phyloP scores from a whole-genome alignment of 2,797 vertebrate genomes.

The Trachurus trachurus region DNA sequence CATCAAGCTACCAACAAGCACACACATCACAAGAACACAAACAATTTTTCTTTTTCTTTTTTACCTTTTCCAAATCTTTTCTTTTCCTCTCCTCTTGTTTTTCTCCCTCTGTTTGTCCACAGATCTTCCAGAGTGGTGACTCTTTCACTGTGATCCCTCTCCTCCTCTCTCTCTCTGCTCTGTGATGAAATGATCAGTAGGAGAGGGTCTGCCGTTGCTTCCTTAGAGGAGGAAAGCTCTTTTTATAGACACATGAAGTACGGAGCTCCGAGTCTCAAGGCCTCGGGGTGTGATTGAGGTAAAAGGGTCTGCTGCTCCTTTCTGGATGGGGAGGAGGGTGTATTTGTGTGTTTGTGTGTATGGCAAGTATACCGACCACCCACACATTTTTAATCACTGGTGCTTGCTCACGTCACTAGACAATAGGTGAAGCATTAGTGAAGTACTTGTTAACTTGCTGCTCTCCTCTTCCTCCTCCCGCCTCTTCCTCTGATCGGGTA shows the following conservation, averaged over 20 bases:
- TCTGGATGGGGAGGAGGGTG: slow-evolving; percentile 46
- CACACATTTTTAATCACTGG: slow-evolving; percentile 62
- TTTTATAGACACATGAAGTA: slow-evolving; percentile 74
- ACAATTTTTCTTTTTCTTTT: neutral
- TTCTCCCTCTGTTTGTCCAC: slow-evolving; percentile 43
- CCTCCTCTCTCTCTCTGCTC: slow-evolving; percentile 58
- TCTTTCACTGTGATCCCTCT: slow-evolving; percentile 56
- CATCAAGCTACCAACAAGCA: neutral
- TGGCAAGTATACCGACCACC: slow-evolving; percentile 43
- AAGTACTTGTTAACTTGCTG: slow-evolving; percentile 27
- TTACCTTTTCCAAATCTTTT: slow-evolving; percentile 59
- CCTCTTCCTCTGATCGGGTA: neutral
- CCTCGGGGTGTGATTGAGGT: slow-evolving; percentile 75
- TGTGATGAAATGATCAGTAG: slow-evolving; percentile 53
- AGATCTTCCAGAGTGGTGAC: slow-evolving; percentile 55
- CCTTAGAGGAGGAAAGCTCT: slow-evolving; percentile 67
- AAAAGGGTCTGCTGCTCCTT: slow-evolving; percentile 65
- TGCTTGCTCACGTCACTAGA: slow-evolving; percentile 40
- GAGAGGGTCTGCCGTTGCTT: slow-evolving; percentile 59
- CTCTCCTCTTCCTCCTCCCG: neutral
- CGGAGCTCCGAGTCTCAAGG: slow-evolving; percentile 60
- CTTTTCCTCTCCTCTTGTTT: slow-evolving; percentile 33
- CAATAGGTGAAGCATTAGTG: slow-evolving; percentile 50
- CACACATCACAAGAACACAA: neutral
- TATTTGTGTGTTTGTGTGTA: slow-evolving; percentile 29